Percentiles rank a stretch among this genome's conserved stretches.
phyloP scores from a whole-genome alignment of 2,113 vertebrate species.

The Holacanthus passer region DNA sequence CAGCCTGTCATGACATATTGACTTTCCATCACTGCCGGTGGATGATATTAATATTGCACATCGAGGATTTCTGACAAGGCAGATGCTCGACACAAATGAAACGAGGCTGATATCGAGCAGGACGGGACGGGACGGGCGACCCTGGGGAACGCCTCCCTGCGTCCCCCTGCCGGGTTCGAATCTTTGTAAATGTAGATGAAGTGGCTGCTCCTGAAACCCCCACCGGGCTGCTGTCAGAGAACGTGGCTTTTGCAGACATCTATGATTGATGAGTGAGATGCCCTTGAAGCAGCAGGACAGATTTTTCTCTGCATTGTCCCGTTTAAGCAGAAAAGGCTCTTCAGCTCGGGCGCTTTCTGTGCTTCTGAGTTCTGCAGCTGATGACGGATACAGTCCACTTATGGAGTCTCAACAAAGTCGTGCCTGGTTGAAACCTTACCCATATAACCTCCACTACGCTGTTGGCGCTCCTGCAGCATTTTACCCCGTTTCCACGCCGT shows the following conservation, averaged over 20 bases:
- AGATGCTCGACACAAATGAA: conserved; percentile 44
- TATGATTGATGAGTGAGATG: conserved; percentile 60
- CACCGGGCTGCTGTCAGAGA: conserved; percentile 30
- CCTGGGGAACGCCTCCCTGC: conserved; percentile 3
- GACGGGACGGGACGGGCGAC: conserved; percentile 43
- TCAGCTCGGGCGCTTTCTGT: conserved; percentile 10
- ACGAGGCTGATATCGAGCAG: conserved; percentile 21
- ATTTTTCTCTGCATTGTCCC: conserved; percentile 11
- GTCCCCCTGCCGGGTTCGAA: conserved; percentile 25
- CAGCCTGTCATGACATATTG: neutral
- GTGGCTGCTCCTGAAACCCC: conserved; percentile 24
- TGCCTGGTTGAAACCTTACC: neutral
- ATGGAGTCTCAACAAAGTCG: conserved; percentile 1
- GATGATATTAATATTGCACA: conserved; percentile 1
- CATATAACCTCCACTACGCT: neutral
- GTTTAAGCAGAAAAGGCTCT: conserved; percentile 19
- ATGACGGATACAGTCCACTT: neutral
- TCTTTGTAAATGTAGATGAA: conserved; percentile 42
- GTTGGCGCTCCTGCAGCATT: neutral
- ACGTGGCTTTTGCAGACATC: conserved; percentile 22
- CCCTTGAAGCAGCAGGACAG: conserved; percentile 42
- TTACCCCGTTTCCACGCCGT: neutral
- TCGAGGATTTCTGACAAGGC: neutral
- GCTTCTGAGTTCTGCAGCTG: neutral
- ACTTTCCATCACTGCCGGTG: conserved; percentile 18